Evolutionary conservation across 2,888 invertebrate species (phyloP), one percentile per base, ranked within the genome.

Genomic region (Glyphotaelius pellucidus): DNA sequence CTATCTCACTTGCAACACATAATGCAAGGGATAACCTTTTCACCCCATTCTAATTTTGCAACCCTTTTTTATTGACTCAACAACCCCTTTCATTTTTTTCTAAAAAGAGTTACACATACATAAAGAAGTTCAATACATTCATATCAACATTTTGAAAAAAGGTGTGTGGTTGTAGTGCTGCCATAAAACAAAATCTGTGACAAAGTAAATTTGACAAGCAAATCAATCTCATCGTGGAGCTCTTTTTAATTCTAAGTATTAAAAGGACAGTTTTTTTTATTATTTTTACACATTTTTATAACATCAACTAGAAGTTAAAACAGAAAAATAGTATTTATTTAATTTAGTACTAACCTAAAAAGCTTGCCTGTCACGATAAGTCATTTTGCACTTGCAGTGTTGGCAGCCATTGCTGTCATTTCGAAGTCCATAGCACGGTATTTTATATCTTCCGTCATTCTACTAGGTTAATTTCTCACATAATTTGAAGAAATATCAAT

Each of bases 1-100:
- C 35, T 83, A 35, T 31, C 32, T 67, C 25, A 15, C 32, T 32
- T 83, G 35, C 32, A 83, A 19, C 3, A 35, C 25, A 67, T 83
- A n/a, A 95, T 95, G 91, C 94, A 95, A 96, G 95, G 96, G 96
- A 96, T 95, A 95, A 95, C 95, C 95, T 94, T 94, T 90, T 81
- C 91, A 91, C 93, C 91, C 91, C 90, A 81, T 79, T 87, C 5
- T 32, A 90, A 81, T 90, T 90, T 80, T 90, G 79, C 89, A 93
- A 92, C 93, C 93, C 93, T 93, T 93, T 93, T 89, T 42, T 83
- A 90, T 89, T 90, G 52, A 90, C 35, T 89, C 42, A 31, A 85
- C 91, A 67, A 91, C 91, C 91, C 90, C 87, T 92, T 90, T 90
- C 38, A 80, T 86, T 67, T 84, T 89, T 90, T 86, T 79, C 52